Evolutionary conservation across 2,113 vertebrate genomes (phyloP).

Genomic region (Passer domesticus): DNA sequence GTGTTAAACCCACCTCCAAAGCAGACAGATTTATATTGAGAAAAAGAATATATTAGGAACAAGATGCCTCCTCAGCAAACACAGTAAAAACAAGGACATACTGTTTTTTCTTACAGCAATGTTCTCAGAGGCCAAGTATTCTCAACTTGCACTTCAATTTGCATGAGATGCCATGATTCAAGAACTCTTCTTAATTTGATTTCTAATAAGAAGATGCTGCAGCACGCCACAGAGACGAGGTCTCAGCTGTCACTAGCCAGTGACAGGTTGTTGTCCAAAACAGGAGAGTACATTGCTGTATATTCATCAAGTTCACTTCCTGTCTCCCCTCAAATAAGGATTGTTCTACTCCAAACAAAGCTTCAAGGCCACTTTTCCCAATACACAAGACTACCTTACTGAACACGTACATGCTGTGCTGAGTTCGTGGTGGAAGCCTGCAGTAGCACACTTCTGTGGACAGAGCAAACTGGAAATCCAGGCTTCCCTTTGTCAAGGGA

Average conservation of each 20-base stretch:
- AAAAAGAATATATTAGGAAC: background rate
- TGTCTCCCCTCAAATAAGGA: background rate
- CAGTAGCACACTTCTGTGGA: background rate
- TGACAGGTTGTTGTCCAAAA: background rate
- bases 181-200: background rate
- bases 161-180: background rate
- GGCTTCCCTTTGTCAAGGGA: background rate
- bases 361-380: background rate
- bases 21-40: background rate
- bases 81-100: background rate
- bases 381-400: background rate
- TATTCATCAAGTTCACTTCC: background rate
- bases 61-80: background rate
- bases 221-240: background rate
- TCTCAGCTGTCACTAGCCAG: background rate
- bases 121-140: background rate
- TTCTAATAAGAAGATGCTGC: background rate
- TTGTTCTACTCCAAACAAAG: background rate
- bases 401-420: rapidly evolving
- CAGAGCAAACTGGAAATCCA: background rate
- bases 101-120: background rate
- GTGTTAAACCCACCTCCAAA: background rate
- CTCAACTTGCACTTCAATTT: background rate
- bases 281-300: background rate
- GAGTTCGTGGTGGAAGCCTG: background rate